Percentiles rank a stretch among this genome's conserved stretches.
Conservation (phyloP, 2,797 vertebrate species). For the Alauda arvensis region DNA sequence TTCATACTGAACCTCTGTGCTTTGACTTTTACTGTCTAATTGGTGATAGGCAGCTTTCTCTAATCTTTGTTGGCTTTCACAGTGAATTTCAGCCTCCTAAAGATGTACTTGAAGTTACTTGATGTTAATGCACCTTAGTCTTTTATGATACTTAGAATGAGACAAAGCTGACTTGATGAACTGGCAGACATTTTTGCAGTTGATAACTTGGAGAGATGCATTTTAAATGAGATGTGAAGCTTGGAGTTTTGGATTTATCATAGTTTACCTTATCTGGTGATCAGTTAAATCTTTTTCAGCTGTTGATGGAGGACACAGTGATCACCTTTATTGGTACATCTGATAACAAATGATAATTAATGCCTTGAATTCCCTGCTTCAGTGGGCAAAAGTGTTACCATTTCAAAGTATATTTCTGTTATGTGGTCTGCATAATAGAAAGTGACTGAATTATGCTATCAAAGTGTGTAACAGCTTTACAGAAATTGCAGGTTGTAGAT, state of each 20-base stretch:
- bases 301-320: neutral
- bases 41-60: neutral
- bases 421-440: neutral
- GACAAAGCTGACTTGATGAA: neutral
- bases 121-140: neutral
- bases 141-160: neutral
- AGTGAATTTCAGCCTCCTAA: neutral
- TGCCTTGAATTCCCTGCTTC: neutral
- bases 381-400: accelerated
- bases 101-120: neutral
- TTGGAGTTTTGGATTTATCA: neutral
- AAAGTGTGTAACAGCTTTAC: neutral
- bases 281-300: neutral
- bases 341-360: neutral
- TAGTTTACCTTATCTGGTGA: neutral
- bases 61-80: neutral
- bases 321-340: neutral
- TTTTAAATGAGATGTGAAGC: neutral
- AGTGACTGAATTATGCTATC: neutral
- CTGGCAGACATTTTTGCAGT: neutral
- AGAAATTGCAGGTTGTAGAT: neutral
- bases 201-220: neutral
- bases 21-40: neutral
- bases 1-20: neutral
- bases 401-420: neutral